A percentile compares a stretch with the other conserved stretches of the same genome.
phyloP scores from a whole-genome alignment of 2,888 invertebrate species.

The Drosophila melanocephala region DNA sequence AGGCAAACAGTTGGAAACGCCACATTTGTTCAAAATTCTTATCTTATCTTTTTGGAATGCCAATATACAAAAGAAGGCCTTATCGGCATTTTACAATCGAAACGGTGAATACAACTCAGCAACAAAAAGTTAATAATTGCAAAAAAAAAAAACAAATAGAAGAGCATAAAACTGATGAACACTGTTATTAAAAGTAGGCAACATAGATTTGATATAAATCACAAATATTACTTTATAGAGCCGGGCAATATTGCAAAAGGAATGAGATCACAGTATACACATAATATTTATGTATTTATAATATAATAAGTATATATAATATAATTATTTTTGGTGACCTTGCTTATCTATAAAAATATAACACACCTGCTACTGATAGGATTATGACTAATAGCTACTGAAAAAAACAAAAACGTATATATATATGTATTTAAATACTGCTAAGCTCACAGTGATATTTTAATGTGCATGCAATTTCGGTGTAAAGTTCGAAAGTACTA shows the following conservation, averaged over 20 bases:
- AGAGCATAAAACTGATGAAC: neutral
- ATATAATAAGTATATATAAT: neutral
- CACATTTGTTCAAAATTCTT: slow-evolving; percentile 27
- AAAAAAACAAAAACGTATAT: neutral
- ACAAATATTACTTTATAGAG: neutral
- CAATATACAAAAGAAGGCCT: slow-evolving; percentile 61
- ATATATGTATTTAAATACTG: slow-evolving; percentile 19
- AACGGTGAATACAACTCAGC: slow-evolving; percentile 44
- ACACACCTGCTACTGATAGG: slow-evolving; percentile 55
- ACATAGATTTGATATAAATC: neutral
- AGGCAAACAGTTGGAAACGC: slow-evolving; percentile 35
- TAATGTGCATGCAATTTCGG: slow-evolving; percentile 13
- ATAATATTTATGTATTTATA: neutral
- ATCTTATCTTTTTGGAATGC: slow-evolving; percentile 66
- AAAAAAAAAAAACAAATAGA: slow-evolving; percentile 22
- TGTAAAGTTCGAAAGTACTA: neutral
- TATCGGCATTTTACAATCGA: slow-evolving; percentile 54
- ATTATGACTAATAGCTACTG: slow-evolving; percentile 28
- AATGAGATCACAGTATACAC: neutral
- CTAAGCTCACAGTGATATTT: slow-evolving; percentile 22
- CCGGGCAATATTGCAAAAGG: neutral
- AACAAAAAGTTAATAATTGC: slow-evolving; percentile 49
- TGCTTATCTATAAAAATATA: slow-evolving; percentile 53
- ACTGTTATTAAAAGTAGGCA: neutral
- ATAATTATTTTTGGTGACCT: slow-evolving; percentile 42